Base-by-base conservation (phyloP, 37 sponge, comb jelly and placozoan genomes). In the Eunapius fragilis region DNA sequence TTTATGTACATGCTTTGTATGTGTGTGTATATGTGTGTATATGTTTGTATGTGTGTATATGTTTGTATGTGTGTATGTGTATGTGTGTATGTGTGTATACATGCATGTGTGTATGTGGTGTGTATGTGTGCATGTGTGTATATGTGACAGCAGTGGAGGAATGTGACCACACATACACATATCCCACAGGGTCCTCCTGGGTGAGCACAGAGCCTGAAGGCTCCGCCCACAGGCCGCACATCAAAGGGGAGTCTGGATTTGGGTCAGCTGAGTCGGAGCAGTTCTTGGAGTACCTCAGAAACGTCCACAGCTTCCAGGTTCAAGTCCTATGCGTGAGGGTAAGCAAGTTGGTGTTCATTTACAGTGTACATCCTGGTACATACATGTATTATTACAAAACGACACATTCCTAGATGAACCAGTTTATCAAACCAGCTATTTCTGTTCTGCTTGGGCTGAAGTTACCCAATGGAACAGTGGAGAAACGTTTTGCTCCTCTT, bases 371-470 rank as follows among this genome's bases (percentile, higher is more conserved):
- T 41, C 41, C 41, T 41, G 41, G 47, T 45, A 45, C 47, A 45
- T 58, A 17, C 22, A 58, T 58, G 58, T 58, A 45, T 45, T 45
- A 4, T 45, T 45, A 9, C 9, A 5, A 6, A 2, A 33, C 9
- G 25, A 17, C 36, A 31, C 33, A 69, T 24, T 74, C 36, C 11
- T 77, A 94, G 94, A 85, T 94, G 91, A 94, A 94, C 80, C 71
- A 81, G 50, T 90, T 94, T 68, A 80, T 88, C 75, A 81, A 85
- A 78, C 88, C 79, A n/a, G 91, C 86, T 14, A 83, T 94, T 36
- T 81, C 85, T 17, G 77, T 89, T 31, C 80, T 94, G 70, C 82
- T 90, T 70, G 86, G 88, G 80, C 80, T 94, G 79, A 84, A 86
- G 72, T 75, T 94, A 10, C 76, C 41, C 26, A 45, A 82, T 1